Base-by-base conservation (phyloP, 2,113 vertebrate species). In the Condylura cristata region DNA sequence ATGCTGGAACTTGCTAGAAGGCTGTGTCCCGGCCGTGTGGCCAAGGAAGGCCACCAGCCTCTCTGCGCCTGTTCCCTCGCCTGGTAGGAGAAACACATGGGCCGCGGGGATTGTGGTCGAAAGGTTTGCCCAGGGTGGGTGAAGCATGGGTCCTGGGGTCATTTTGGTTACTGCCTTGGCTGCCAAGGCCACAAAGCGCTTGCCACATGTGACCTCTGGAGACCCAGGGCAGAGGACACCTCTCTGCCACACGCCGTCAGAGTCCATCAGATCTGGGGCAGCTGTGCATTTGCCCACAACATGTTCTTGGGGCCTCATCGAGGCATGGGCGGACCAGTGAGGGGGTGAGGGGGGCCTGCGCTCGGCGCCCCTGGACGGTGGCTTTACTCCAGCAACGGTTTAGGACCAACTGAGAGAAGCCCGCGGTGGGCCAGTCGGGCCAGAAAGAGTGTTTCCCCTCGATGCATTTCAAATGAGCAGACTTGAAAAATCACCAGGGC, bases 161-260 rank as follows among this genome's bases (percentile, higher is more conserved):
- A 0, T 9, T 30, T 11, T 2, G 53, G 18, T 16, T 34, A 0
- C 4, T 11, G 65, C 41, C n/a, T 1, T 0, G 5, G 2, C 0
- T 30, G 7, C 14, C 22, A 4, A 37, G 28, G 61, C 44, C 20
- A 56, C 53, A 8, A 2, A 34, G 28, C 39, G 79, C 70, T 80
- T 1, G 0, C 24, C 7, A 9, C 30, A 3, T 46, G 8, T 3
- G 11, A 28, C 14, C 10, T 20, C 24, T 26, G 8, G 56, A 16
- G 71, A 11, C 26, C 39, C 16, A 17, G 34, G 32, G 8, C 34
- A 12, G 1, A 3, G 7, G 74, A 6, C 17, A 41, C 41, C 26
- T 39, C 32, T 56, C 5, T 39, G 2, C 8, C 48, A 26, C 1
- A 0, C 22, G 14, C 41, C 32, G n/a, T 5, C 22, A 1, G 18